A percentile compares a stretch with the other conserved stretches of the same genome.
These are phyloP conservation scores for Trachelus stipa DNA, from an alignment of 2,888 invertebrate species.

Conservation along the genomic window DNA sequence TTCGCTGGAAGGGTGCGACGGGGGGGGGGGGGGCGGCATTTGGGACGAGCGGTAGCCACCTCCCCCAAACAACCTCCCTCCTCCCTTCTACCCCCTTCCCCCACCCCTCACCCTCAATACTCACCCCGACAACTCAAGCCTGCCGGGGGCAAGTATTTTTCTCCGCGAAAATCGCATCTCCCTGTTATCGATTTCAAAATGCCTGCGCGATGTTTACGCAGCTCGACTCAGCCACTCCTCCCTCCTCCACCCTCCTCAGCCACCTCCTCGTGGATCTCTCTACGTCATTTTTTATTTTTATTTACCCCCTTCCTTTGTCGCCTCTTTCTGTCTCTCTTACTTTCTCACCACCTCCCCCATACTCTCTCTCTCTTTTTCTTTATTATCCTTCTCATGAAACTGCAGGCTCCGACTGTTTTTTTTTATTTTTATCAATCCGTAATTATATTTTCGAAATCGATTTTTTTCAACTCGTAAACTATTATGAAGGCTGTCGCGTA, in stretches of 20 bases:
- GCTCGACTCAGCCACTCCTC: not conserved
- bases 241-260: too few species aligned
- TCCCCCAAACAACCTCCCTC: not conserved
- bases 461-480: too few species aligned
- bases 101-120: too few species aligned
- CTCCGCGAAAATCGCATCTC: not conserved
- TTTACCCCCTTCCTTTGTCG: not conserved
- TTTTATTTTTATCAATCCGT: not conserved
- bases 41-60: not conserved
- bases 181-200: not conserved
- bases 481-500: too few species aligned
- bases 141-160: not conserved
- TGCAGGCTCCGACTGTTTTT: too few species aligned
- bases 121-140: not conserved
- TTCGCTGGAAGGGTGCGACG: not conserved
- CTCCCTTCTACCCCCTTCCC: too few species aligned
- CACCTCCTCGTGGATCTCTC: not conserved
- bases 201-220: not conserved
- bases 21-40: not conserved
- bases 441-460: not conserved
- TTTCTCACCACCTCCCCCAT: too few species aligned
- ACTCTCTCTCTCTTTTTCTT: not conserved
- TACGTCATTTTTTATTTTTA: not conserved
- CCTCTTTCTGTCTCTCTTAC: not conserved
- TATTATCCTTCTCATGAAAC: not conserved